Percentiles rank a stretch among this genome's conserved stretches.
Conservation (phyloP, 2,113 vertebrate species). For the Thomomys bottae region DNA sequence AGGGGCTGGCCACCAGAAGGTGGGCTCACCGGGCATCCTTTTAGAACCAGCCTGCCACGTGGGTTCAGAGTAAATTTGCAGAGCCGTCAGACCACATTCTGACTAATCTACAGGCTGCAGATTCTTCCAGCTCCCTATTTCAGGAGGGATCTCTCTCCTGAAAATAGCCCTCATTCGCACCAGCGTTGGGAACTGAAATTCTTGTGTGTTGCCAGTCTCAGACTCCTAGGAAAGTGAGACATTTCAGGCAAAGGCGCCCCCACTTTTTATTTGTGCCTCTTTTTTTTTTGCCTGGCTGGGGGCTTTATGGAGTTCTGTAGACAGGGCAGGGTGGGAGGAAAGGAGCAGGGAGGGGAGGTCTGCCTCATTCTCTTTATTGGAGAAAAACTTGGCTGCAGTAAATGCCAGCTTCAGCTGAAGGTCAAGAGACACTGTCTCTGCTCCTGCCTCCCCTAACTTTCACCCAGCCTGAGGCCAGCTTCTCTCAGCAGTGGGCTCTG, state of each 20-base stretch:
- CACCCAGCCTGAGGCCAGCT: not conserved
- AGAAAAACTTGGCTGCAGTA: not conserved
- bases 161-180: conserved; percentile 68
- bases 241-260: conserved; percentile 25
- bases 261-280: conserved; percentile 9
- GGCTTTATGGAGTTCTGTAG: not conserved
- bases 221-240: conserved; percentile 43
- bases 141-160: conserved; percentile 39
- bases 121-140: conserved; percentile 43
- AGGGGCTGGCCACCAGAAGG: not conserved
- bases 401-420: conserved; percentile 6
- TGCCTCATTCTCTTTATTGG: not conserved
- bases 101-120: conserved; percentile 47
- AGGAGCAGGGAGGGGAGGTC: not conserved
- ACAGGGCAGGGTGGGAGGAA: too few species aligned
- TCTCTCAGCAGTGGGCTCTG: not conserved
- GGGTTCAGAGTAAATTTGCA: not conserved
- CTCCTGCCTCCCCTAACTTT: not conserved
- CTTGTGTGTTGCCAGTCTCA: conserved; percentile 43
- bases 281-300: not conserved
- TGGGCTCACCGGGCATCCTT: not conserved
- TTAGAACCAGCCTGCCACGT: not conserved
- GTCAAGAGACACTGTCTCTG: not conserved
- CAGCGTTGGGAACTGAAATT: conserved; percentile 46
- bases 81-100: conserved; percentile 42